Percentiles rank a stretch among this genome's conserved stretches.
Conservation (phyloP, 2,113 vertebrate species). For the Zeus faber region DNA sequence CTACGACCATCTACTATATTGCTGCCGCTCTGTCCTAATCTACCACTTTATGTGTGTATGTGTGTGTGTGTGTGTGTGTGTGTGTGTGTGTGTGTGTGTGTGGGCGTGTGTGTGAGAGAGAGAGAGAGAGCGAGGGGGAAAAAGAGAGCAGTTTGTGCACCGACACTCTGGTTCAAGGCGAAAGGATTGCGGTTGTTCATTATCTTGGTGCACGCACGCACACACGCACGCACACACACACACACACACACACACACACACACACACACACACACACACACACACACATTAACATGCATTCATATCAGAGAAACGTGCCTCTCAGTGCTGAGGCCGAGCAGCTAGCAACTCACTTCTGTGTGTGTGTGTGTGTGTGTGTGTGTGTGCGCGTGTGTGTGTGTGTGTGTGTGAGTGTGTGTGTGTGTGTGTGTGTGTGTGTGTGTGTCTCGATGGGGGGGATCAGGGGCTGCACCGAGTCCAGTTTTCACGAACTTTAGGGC, state of each 20-base stretch:
- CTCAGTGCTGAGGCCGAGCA: too few species aligned
- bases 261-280: background rate
- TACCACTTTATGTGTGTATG: background rate
- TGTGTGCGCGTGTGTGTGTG: background rate
- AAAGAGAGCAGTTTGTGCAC: background rate
- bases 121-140: background rate
- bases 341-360: too few species aligned
- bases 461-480: too few species aligned
- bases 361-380: background rate
- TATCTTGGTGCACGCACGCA: background rate
- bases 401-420: background rate
- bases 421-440: slow-evolving; percentile 8
- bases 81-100: background rate
- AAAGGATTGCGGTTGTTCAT: background rate
- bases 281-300: background rate
- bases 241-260: background rate
- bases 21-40: slow-evolving; percentile 26
- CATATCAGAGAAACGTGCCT: too few species aligned
- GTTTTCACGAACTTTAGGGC: too few species aligned
- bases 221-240: slow-evolving; percentile 1
- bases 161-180: background rate
- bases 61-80: slow-evolving; percentile 3
- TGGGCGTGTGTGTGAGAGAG: background rate
- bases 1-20: slow-evolving; percentile 19
- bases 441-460: background rate